Conservation (phyloP, 2,113 vertebrate genomes). For the Euleptes europaea region DNA sequence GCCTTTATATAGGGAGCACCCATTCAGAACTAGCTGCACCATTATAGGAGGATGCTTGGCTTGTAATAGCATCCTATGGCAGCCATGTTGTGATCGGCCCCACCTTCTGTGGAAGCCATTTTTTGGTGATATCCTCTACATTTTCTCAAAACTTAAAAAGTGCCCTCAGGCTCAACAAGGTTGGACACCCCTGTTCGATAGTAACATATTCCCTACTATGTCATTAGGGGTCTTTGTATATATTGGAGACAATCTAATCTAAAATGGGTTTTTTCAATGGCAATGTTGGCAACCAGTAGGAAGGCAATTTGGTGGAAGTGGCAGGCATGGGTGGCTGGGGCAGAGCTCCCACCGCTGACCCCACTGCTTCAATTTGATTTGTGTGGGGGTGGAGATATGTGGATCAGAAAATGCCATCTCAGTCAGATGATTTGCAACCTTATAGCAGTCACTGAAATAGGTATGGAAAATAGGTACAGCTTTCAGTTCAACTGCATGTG, state of each 20-base stretch:
- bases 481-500: background rate
- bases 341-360: too few relatives aligned
- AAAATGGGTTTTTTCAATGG: background rate
- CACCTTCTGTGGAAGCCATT: too few relatives aligned
- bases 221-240: background rate
- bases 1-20: too few relatives aligned
- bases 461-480: background rate
- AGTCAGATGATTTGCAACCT: too few relatives aligned
- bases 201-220: background rate
- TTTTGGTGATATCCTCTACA: too few relatives aligned
- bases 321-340: background rate
- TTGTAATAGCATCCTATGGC: too few relatives aligned
- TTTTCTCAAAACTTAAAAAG: too few relatives aligned
- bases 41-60: too few relatives aligned
- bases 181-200: background rate
- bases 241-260: background rate
- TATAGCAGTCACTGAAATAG: background rate
- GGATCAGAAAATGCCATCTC: background rate
- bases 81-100: too few relatives aligned
- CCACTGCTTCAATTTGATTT: background rate
- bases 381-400: background rate
- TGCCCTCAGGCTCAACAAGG: too few relatives aligned
- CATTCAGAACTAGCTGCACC: too few relatives aligned
- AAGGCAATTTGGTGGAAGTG: background rate
- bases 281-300: too few relatives aligned